Evolutionary conservation across 2,888 invertebrate genomes (phyloP).

Genomic region (Troides helena): DNA sequence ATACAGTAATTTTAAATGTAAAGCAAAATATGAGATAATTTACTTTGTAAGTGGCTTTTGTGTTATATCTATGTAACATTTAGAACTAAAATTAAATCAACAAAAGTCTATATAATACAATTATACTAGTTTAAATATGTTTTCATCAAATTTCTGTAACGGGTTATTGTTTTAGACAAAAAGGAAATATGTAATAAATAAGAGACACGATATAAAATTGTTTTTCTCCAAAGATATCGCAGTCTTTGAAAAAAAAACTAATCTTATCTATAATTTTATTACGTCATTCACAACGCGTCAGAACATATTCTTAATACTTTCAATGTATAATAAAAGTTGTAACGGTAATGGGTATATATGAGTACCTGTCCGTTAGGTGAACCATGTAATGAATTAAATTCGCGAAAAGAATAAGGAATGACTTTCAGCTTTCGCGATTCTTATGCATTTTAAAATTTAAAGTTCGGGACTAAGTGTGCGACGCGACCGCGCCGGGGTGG

Average conservation of each 20-base stretch:
- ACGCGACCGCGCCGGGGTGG: too few relatives aligned
- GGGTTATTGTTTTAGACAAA: not conserved
- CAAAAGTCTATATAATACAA: not conserved
- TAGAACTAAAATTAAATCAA: not conserved
- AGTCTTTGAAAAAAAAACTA: too few relatives aligned
- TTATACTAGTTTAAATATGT: not conserved
- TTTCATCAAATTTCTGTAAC: not conserved
- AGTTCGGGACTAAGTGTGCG: too few relatives aligned
- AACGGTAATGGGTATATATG: not conserved
- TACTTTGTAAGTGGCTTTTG: slow-evolving; percentile 11
- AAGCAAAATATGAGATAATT: not conserved
- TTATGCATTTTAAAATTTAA: too few relatives aligned
- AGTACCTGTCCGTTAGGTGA: too few relatives aligned
- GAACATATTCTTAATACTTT: not conserved
- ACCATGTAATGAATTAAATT: too few relatives aligned
- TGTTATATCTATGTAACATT: not conserved
- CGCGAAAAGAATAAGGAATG: too few relatives aligned
- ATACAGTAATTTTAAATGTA: not conserved
- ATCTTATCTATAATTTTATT: too few relatives aligned
- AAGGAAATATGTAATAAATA: too few relatives aligned
- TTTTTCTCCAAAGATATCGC: too few relatives aligned
- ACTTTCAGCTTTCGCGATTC: too few relatives aligned
- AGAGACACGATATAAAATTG: too few relatives aligned
- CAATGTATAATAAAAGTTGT: not conserved
- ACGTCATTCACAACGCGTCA: not conserved